Percentiles rank a stretch among this genome's conserved stretches.
phyloP scores from a whole-genome alignment of 2,797 vertebrate species.

The Myotis myotis region DNA sequence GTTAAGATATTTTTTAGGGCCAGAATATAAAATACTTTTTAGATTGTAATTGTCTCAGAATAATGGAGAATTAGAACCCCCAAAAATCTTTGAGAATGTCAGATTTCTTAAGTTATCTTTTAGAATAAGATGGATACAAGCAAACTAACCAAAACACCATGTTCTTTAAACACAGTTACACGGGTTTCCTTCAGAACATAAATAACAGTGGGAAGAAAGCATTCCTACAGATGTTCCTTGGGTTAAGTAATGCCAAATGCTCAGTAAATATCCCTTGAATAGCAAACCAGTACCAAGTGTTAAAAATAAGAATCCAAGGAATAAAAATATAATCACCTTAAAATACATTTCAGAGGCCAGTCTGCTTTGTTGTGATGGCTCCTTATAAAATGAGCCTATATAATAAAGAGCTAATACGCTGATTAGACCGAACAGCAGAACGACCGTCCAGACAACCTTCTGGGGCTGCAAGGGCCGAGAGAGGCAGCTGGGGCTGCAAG shows the following conservation, averaged over 20 bases:
- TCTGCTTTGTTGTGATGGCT: background rate
- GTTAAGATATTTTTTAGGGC: background rate
- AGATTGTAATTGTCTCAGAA: background rate
- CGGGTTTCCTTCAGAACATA: background rate
- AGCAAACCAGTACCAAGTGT: background rate
- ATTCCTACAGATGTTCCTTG: background rate
- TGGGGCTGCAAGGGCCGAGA: too few relatives aligned
- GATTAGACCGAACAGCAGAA: too few relatives aligned
- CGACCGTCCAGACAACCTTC: too few relatives aligned
- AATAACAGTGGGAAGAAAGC: background rate
- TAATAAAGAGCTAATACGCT: too few relatives aligned
- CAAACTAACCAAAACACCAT: background rate
- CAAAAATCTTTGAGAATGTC: background rate
- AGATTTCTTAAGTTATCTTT: background rate
- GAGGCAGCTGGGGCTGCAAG: too few relatives aligned
- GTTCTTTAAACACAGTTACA: background rate
- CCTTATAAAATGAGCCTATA: background rate
- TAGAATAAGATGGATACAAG: background rate
- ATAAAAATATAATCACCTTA: background rate
- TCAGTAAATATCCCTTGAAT: background rate
- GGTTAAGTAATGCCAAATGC: background rate
- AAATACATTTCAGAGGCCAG: background rate
- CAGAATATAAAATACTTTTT: background rate
- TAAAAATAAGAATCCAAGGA: conserved; percentile 14
- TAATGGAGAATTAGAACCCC: conserved; percentile 1